phyloP scores from a whole-genome alignment of 92 coral and sea anemone genomes.

The Pocillopora meandrina region DNA sequence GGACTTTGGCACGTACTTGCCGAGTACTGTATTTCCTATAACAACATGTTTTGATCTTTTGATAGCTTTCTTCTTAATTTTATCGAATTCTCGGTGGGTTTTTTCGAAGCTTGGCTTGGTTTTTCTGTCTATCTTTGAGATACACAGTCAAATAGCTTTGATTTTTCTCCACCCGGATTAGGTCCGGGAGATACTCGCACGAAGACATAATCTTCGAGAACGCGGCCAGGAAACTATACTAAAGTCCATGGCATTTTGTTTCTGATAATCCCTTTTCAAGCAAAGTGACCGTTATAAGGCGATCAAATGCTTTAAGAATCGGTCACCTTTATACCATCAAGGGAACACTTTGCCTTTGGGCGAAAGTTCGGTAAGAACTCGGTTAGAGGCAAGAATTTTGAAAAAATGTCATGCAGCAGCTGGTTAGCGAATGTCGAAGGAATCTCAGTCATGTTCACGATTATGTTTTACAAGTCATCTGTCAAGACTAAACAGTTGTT shows the following conservation, averaged over 20 bases:
- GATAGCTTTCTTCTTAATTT: no score
- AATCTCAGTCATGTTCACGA: not conserved
- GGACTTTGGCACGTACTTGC: no score
- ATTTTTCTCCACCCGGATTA: no score
- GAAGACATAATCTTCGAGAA: not conserved
- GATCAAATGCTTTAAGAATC: conserved; percentile 7
- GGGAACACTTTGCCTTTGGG: no score
- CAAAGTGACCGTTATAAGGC: not conserved
- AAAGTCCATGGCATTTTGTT: not conserved
- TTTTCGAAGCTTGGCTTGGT: no score
- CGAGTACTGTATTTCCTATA: no score
- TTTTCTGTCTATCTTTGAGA: no score
- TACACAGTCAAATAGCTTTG: no score
- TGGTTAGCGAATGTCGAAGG: not conserved
- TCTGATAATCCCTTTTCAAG: conserved; percentile 1
- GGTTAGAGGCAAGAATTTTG: not conserved
- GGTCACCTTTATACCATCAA: not conserved
- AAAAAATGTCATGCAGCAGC: not conserved
- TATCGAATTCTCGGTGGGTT: no score
- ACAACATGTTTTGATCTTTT: no score
- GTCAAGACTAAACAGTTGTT: conserved; percentile 18
- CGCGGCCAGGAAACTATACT: not conserved
- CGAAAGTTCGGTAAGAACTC: no score
- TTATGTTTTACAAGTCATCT: conserved; percentile 5
- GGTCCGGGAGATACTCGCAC: not conserved